These are phyloP conservation scores for Apodemia mormo DNA, from an alignment of 2,888 invertebrate genomes.

Conservation along the genomic window DNA sequence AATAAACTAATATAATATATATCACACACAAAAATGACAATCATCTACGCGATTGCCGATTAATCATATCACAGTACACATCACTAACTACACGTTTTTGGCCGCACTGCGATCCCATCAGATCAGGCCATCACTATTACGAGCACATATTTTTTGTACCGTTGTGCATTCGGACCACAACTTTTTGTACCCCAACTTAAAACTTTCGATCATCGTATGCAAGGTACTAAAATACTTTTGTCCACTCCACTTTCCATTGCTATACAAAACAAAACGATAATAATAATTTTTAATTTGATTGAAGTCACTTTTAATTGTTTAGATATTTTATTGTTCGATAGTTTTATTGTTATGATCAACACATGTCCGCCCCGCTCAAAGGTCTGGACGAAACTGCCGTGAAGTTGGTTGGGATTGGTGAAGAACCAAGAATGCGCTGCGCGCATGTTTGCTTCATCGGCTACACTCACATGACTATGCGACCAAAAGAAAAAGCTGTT, in stretches of 20 bases:
- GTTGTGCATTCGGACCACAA: conserved; percentile 72
- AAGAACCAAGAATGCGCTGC: conserved; percentile 72
- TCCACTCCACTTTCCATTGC: conserved; percentile 64
- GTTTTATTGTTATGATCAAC: conserved; percentile 55
- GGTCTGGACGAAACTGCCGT: conserved; percentile 72
- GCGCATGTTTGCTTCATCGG: conserved; percentile 79
- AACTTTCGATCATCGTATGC: conserved; percentile 76
- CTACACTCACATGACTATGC: conserved; percentile 64
- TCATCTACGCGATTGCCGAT: conserved; percentile 77
- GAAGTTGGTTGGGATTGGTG: conserved; percentile 74
- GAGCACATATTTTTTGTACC: conserved; percentile 72
- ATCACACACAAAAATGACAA: conserved; percentile 74
- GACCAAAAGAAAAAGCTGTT: conserved; percentile 59
- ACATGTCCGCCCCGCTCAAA: conserved; percentile 58
- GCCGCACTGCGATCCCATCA: conserved; percentile 78
- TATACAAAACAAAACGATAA: conserved; percentile 43
- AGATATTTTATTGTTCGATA: conserved; percentile 71
- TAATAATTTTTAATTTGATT: conserved; percentile 50
- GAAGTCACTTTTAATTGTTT: conserved; percentile 66
- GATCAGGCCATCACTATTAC: conserved; percentile 76
- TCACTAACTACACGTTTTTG: conserved; percentile 75
- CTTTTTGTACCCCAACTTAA: conserved; percentile 67
- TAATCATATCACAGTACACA: conserved; percentile 79
- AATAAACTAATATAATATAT: conserved; percentile 68
- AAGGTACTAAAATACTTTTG: conserved; percentile 45